Evolutionary conservation across 2,113 vertebrate species (phyloP).

Genomic region (Galeopterus variegatus): DNA sequence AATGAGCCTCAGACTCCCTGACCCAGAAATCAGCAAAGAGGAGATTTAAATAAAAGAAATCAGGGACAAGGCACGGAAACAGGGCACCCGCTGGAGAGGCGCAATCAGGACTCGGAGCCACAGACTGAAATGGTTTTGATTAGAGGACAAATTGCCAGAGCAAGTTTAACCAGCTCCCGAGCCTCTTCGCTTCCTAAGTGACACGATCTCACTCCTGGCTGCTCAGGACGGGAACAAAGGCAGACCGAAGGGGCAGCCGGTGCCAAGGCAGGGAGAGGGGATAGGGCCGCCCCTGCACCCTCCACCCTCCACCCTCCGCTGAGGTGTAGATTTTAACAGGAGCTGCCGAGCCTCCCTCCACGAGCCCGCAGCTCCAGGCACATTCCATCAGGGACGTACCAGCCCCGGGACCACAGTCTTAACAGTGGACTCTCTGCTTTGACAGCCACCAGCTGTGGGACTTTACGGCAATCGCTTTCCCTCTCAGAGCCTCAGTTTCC

Average conservation of each 20-base stretch:
- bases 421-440: too few species aligned
- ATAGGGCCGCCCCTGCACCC: background rate
- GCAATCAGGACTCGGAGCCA: conserved; percentile 83
- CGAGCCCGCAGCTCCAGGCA: background rate
- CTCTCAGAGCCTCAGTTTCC: background rate
- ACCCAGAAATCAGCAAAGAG: conserved; percentile 84
- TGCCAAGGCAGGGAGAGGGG: background rate
- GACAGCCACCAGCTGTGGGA: background rate
- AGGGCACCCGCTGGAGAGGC: conserved; percentile 82
- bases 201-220: conserved; percentile 58
- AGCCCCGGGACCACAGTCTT: background rate
- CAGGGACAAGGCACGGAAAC: conserved; percentile 72
- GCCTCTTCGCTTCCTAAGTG: conserved; percentile 78
- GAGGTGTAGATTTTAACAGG: background rate
- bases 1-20: conserved; percentile 61
- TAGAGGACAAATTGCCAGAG: conserved; percentile 83
- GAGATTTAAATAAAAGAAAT: conserved; percentile 82
- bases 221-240: conserved; percentile 61
- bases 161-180: background rate
- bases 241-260: conserved; percentile 41
- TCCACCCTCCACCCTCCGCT: accelerated
- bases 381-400: background rate
- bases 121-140: conserved; percentile 81
- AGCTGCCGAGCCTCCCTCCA: background rate
- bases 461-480: accelerated